These are phyloP conservation scores for Tolypeutes matacus DNA, from an alignment of 2,797 vertebrate species.

Conservation along the genomic window DNA sequence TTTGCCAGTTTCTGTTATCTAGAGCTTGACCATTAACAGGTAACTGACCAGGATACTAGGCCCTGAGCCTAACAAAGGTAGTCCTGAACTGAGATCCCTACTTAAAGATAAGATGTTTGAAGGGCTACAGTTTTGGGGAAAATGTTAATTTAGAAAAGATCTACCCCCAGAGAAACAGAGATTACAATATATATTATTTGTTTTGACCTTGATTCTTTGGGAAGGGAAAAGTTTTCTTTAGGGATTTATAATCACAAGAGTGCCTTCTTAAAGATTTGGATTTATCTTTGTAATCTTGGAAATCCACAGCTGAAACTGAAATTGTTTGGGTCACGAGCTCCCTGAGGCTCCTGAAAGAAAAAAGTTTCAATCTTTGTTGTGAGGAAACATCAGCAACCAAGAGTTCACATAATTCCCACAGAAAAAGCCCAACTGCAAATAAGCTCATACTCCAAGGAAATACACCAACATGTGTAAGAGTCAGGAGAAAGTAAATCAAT, in stretches of 20 bases:
- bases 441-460: neutral
- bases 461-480: neutral
- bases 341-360: neutral
- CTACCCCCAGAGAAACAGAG: neutral
- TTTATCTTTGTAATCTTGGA: neutral
- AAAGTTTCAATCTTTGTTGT: neutral
- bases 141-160: neutral
- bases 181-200: neutral
- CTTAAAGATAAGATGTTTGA: neutral
- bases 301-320: slow-evolving; percentile 41
- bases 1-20: neutral
- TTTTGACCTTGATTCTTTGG: neutral
- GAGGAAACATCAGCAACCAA: neutral
- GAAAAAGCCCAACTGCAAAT: neutral
- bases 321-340: neutral
- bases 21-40: neutral
- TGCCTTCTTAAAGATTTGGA: neutral
- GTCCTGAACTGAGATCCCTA: neutral
- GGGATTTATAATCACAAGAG: neutral
- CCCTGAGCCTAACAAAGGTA: neutral
- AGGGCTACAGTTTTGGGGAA: neutral
- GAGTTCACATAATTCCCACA: neutral
- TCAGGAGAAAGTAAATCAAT: slow-evolving; percentile 2
- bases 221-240: neutral
- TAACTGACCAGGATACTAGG: neutral